Percentiles rank a stretch among this genome's conserved stretches.
Conservation (phyloP, 1,140 invertebrate species). For the Anastatus disparis region DNA sequence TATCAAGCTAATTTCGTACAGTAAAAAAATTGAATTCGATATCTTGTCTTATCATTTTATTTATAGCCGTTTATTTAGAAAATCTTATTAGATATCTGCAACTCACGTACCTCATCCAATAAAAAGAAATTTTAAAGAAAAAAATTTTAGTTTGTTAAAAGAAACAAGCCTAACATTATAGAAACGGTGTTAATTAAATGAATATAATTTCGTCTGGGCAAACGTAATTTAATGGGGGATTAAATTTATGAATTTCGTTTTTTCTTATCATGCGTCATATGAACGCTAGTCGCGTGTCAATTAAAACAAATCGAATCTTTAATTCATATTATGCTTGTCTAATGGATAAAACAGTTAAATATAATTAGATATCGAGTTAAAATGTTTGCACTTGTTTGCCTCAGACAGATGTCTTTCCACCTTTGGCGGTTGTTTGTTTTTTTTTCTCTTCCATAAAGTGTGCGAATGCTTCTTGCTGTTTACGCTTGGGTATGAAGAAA, state of each 20-base stretch:
- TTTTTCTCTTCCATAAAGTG: not conserved
- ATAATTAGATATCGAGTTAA: not conserved
- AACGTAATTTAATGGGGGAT: not conserved
- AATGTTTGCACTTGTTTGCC: not conserved
- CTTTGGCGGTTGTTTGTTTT: slow-evolving; percentile 15
- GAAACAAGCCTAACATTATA: too few species aligned
- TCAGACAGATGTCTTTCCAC: slow-evolving; percentile 10
- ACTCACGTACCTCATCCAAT: too few species aligned
- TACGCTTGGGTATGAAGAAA: too few species aligned
- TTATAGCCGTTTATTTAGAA: too few species aligned
- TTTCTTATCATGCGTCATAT: not conserved
- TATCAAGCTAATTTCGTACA: too few species aligned
- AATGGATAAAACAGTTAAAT: not conserved
- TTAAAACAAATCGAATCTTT: not conserved
- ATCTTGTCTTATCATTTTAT: too few species aligned
- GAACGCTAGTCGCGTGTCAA: not conserved
- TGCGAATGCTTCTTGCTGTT: too few species aligned
- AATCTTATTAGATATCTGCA: too few species aligned
- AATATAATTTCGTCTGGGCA: not conserved
- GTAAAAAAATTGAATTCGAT: too few species aligned
- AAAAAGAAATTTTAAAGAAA: too few species aligned
- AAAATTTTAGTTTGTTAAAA: too few species aligned
- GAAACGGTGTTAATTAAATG: too few species aligned
- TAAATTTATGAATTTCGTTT: not conserved
- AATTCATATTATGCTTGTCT: not conserved